These are phyloP conservation scores for Drosophila lacertosa DNA, from an alignment of 1,140 invertebrate genomes.

Conservation along the genomic window DNA sequence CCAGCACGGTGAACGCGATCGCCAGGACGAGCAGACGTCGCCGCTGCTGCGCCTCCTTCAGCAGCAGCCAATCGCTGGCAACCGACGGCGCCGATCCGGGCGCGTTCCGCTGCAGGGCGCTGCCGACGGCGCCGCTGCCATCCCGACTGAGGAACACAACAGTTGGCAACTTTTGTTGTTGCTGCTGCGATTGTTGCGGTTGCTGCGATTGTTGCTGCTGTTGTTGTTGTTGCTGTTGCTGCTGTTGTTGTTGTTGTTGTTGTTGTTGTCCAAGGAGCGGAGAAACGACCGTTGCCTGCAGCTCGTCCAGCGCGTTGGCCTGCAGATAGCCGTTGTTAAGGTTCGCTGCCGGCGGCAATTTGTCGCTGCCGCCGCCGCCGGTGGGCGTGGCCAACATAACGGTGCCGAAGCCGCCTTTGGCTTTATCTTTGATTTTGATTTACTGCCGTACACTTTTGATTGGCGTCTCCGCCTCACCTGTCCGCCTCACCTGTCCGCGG, in stretches of 20 bases:
- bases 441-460: neutral
- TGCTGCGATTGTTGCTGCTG: conserved; percentile 33
- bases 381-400: conserved; percentile 55
- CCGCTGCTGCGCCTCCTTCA: conserved; percentile 74
- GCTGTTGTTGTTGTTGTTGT: conserved; percentile 17
- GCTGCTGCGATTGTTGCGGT: conserved; percentile 23
- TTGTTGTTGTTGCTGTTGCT: conserved; percentile 14
- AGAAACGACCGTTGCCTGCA: conserved; percentile 59
- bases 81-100: conserved; percentile 7
- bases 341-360: conserved; percentile 20
- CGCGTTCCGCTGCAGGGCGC: neutral
- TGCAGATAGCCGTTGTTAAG: conserved; percentile 77
- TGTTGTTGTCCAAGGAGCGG: conserved; percentile 50
- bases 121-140: conserved; percentile 57
- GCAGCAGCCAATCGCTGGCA: conserved; percentile 71
- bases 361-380: conserved; percentile 37
- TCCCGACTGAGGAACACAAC: conserved; percentile 72
- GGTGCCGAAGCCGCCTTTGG: conserved; percentile 6
- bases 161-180: conserved; percentile 71
- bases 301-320: conserved; percentile 56
- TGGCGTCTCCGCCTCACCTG: too few relatives aligned
- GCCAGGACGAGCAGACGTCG: conserved; percentile 74
- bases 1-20: conserved; percentile 76
- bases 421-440: neutral
- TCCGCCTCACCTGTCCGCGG: conserved; percentile 4